Evolutionary conservation across 2,113 vertebrate genomes (phyloP).

Genomic region (Varanus salvator): DNA sequence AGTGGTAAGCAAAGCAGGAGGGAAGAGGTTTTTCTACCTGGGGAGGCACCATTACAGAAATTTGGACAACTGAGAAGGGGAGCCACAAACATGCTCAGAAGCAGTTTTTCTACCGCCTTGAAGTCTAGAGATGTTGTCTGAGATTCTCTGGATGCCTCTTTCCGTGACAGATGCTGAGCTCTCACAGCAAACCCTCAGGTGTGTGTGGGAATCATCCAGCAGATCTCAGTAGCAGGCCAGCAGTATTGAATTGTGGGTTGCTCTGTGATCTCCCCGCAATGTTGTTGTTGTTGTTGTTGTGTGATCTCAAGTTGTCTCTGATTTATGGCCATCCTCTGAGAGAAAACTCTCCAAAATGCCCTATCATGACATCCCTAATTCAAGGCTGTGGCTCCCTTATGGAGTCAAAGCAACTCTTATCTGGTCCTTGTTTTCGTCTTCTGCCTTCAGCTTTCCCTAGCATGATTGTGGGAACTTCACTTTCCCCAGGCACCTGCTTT

Average conservation of each 20-base stretch:
- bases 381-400: no score
- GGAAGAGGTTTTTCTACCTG: not conserved
- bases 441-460: no score
- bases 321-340: no score
- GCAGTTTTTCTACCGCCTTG: not conserved
- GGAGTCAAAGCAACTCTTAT: no score
- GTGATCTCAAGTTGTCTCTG: no score
- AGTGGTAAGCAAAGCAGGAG: slow-evolving; percentile 54
- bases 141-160: not conserved
- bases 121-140: not conserved
- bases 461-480: not conserved
- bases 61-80: not conserved
- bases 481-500: no score
- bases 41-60: not conserved
- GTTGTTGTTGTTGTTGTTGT: no score
- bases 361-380: no score
- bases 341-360: no score
- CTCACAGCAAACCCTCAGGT: not conserved
- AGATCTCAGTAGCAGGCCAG: not conserved
- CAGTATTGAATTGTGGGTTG: not conserved
- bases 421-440: no score
- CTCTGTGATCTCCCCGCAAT: not conserved
- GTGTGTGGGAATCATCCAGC: not conserved
- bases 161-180: not conserved
- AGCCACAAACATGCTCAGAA: not conserved